A percentile compares a stretch with the other conserved stretches of the same genome.
phyloP scores from a whole-genome alignment of 1,140 invertebrate genomes.

The Trypoxylus dichotomus region DNA sequence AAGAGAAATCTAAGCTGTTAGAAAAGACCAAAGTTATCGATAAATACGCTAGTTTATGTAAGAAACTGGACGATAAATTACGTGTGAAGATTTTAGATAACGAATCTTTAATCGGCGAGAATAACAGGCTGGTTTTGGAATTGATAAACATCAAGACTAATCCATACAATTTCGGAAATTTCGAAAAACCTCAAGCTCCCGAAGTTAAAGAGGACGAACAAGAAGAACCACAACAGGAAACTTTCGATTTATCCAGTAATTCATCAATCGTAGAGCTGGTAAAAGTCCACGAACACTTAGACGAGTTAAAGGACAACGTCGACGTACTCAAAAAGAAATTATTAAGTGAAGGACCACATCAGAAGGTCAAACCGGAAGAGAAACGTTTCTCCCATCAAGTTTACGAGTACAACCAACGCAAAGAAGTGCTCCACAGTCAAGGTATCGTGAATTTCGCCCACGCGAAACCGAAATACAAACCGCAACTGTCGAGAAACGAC shows the following conservation, averaged over 20 bases:
- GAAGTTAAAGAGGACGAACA: background rate
- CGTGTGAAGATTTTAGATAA: background rate
- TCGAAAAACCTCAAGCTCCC: background rate
- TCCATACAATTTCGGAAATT: background rate
- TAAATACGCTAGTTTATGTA: background rate
- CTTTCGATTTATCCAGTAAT: background rate
- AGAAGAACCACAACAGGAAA: background rate
- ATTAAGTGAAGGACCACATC: background rate
- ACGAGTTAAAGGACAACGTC: background rate
- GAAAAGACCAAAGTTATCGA: background rate
- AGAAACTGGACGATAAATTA: background rate
- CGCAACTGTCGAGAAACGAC: background rate
- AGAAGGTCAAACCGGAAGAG: background rate
- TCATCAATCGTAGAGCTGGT: background rate
- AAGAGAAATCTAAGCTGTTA: background rate
- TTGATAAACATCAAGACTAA: background rate
- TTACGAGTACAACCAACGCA: background rate
- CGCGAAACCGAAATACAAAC: background rate
- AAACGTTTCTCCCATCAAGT: background rate
- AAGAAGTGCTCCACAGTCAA: background rate
- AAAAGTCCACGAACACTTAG: background rate
- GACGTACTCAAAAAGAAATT: background rate
- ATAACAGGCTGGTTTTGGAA: background rate
- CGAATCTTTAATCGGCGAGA: background rate
- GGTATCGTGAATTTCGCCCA: background rate